These are phyloP conservation scores for Corynorhinus townsendii DNA, from an alignment of 2,113 vertebrate genomes.

Conservation along the genomic window DNA sequence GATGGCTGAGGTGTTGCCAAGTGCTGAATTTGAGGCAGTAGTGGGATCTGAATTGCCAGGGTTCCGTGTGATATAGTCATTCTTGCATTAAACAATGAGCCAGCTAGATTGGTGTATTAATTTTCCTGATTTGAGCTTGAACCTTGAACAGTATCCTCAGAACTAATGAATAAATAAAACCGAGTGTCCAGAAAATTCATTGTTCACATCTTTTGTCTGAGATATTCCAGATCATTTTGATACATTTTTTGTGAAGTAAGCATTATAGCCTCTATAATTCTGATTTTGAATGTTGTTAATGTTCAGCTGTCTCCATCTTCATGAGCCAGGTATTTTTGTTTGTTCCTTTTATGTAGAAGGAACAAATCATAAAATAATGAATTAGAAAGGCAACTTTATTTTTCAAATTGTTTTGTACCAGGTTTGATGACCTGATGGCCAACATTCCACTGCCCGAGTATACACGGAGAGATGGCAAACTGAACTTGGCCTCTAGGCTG, in stretches of 20 bases:
- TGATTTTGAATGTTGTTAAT: neutral
- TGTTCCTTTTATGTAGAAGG: neutral
- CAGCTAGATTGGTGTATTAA: neutral
- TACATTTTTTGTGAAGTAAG: neutral
- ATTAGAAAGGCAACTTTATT: neutral
- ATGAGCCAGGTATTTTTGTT: neutral
- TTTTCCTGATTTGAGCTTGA: neutral
- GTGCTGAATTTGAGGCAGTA: neutral
- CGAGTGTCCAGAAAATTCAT: neutral
- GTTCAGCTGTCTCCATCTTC: neutral
- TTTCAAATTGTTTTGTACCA: conserved; percentile 52
- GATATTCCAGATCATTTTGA: neutral
- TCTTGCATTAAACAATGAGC: neutral
- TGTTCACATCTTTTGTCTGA: neutral
- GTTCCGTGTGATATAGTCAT: neutral
- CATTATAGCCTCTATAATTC: neutral
- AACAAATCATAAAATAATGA: neutral
- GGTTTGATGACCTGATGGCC: conserved; percentile 87
- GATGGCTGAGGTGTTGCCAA: neutral
- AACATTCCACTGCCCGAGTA: conserved; percentile 87
- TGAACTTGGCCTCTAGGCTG: conserved; percentile 84
- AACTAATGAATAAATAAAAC: neutral
- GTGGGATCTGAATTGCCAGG: neutral
- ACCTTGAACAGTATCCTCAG: neutral
- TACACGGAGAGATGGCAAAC: conserved; percentile 83